Base-by-base conservation (phyloP, 2,113 vertebrate species). In the Paraplagusia blochii region DNA sequence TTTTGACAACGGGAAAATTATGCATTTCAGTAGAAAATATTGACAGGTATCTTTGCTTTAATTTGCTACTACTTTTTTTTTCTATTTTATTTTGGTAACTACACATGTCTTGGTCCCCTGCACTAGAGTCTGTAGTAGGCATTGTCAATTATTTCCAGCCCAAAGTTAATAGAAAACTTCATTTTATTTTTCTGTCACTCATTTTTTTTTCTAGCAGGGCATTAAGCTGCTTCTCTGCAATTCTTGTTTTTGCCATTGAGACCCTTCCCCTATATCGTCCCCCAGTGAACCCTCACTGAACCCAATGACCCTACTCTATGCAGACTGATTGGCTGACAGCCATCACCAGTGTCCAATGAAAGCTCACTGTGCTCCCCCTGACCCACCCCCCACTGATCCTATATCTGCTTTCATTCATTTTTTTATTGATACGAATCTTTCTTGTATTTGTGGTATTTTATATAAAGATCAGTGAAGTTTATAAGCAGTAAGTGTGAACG, bases 321-420 rank as follows among this genome's bases (percentile, higher is more conserved):
- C 10, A 44, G 43, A 5, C 52, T 40, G 55, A 82, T 77, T 86
- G 79, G 81, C 40, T 79, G 39, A 44, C 68, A 39, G 45, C 8
- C 40, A 38, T 53, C 69, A 72, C 50, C 44, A 46, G 0, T 9
- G 7, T 44, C 78, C 76, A 79, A 74, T 79, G 6, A 18, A 49
- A 62, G 34, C 49, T 9, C 11, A n/a, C 35, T 43, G 44, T 50
- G 12, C n/a, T 11, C 3, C 56, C 56, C 43, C n/a, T 40, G 42
- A 62, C 29, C 61, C 58, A 44, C 36, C 53, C 44, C 50, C 53
- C 7, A n/a, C 39, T 58, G 38, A 45, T 10, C 42, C 46, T 34
- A 6, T 13, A 43, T 35, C 48, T 60, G 16, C 45, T 38, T 45
- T 61, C 43, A 13, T 53, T 16, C 49, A 11, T 11, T 14, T 36